Evolutionary conservation across 1,140 invertebrate species (phyloP).

Genomic region (Eumaeus atala): DNA sequence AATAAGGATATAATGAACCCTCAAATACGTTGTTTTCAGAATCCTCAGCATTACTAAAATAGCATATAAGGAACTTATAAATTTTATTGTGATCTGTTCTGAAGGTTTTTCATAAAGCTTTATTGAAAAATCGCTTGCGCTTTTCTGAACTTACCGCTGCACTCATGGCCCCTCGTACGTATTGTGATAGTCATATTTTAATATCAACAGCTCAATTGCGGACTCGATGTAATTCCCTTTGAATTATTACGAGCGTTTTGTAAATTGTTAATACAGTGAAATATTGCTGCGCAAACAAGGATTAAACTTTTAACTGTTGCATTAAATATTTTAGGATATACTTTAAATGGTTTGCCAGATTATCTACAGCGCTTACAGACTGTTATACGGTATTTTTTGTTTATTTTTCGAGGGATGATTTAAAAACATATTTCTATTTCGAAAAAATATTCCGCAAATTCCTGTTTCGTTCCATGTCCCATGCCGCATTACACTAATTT

Average conservation of each 20-base stretch:
- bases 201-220: background rate
- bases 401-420: background rate
- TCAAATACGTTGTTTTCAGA: too few species aligned
- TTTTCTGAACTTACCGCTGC: background rate
- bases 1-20: too few species aligned
- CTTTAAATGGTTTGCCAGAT: background rate
- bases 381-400: background rate
- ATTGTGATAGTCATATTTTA: conserved; percentile 3
- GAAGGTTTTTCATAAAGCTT: too few species aligned
- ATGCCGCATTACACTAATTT: too few species aligned
- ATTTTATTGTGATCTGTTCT: too few species aligned
- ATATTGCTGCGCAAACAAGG: conserved; percentile 5
- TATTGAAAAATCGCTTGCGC: background rate
- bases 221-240: background rate
- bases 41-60: too few species aligned
- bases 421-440: background rate
- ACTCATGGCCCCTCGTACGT: background rate
- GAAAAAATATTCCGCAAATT: too few species aligned
- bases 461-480: too few species aligned
- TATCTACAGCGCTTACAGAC: too few species aligned
- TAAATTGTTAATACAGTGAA: conserved; percentile 10
- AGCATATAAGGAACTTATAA: too few species aligned
- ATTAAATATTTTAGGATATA: conserved; percentile 4
- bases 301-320: conserved; percentile 3
- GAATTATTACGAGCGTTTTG: conserved; percentile 5